These are phyloP conservation scores for Abramis brama DNA, from an alignment of 2,113 vertebrate genomes.

Conservation along the genomic window DNA sequence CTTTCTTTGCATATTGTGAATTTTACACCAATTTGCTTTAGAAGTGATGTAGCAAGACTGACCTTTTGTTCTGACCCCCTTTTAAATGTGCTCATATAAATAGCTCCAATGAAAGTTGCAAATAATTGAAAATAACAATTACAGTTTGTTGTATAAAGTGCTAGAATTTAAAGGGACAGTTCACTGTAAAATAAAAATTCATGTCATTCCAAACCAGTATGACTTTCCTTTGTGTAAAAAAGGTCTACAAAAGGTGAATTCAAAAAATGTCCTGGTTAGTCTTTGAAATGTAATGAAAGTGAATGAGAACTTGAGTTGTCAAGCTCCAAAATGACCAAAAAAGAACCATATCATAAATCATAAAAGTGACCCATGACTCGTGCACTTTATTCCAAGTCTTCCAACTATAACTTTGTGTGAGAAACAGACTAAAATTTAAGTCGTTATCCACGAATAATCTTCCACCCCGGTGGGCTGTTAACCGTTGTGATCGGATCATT, in stretches of 20 bases:
- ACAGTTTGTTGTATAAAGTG: not conserved
- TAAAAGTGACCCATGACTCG: not conserved
- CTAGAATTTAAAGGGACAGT: not conserved
- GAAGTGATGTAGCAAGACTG: not conserved
- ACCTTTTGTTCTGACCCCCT: not conserved
- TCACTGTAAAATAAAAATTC: not conserved
- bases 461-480: not conserved
- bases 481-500: not conserved
- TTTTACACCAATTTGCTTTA: constrained; percentile 6
- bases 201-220: not conserved
- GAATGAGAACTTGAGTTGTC: not conserved
- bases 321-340: not conserved
- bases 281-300: not conserved
- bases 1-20: not conserved
- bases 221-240: not conserved
- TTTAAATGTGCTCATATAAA: constrained; percentile 1
- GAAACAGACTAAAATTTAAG: not conserved
- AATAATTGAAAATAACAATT: not conserved
- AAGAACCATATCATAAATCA: not conserved
- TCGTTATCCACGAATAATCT: constrained; percentile 2
- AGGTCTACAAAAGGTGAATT: not conserved
- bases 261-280: not conserved
- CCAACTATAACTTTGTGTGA: not conserved
- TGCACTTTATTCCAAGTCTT: not conserved
- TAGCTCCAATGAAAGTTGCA: not conserved